These are phyloP conservation scores for Sebastes hubbsi DNA, from an alignment of 2,797 vertebrate genomes.

Conservation along the genomic window DNA sequence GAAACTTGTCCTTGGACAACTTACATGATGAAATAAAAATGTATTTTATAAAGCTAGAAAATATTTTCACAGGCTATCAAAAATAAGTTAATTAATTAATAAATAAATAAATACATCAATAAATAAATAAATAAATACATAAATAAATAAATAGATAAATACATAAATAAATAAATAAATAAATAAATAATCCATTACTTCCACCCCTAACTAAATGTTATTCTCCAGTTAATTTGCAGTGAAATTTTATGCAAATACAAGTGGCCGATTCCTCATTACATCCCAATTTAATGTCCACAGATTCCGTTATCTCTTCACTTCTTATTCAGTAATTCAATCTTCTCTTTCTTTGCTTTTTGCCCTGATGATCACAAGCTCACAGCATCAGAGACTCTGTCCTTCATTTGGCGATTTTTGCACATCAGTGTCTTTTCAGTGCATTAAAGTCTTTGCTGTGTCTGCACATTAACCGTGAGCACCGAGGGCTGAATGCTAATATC, in stretches of 20 bases:
- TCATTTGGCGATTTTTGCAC: background rate
- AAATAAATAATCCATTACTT: background rate
- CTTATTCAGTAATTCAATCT: background rate
- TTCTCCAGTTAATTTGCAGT: background rate
- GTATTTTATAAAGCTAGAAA: background rate
- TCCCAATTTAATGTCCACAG: background rate
- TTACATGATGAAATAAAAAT: background rate
- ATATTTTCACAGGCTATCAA: background rate
- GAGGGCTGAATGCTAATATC: conserved; percentile 27
- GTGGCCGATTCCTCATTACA: background rate
- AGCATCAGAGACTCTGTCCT: background rate
- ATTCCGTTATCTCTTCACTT: background rate
- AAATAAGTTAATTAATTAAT: background rate
- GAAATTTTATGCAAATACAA: background rate
- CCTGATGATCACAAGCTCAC: background rate
- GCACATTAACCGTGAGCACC: background rate
- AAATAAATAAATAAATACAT: no score
- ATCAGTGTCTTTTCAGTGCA: background rate
- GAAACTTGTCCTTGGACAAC: background rate
- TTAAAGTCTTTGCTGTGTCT: background rate
- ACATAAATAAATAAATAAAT: no score
- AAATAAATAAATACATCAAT: no score
- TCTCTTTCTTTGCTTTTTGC: background rate
- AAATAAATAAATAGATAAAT: no score
- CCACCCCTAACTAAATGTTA: background rate